Evolutionary conservation across 2,888 invertebrate species (phyloP).

Genomic region (Volucella inflata): DNA sequence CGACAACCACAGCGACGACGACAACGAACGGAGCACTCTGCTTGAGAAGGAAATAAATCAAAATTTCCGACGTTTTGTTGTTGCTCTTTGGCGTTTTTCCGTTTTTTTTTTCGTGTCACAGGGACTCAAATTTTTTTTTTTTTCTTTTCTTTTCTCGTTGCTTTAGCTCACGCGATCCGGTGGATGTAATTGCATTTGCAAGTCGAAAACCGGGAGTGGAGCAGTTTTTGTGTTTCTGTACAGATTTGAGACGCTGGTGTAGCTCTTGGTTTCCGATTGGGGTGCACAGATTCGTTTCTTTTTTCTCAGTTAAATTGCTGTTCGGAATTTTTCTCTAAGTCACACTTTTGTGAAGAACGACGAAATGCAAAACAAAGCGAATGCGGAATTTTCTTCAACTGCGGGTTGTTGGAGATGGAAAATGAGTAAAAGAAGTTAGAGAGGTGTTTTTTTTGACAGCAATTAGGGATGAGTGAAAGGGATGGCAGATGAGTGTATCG

Average conservation of each 20-base stretch:
- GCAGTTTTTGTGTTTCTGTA: neutral
- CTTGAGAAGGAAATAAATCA: conserved; percentile 66
- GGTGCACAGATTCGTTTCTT: neutral
- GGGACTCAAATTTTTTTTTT: conserved; percentile 20
- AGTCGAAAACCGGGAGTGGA: conserved; percentile 12
- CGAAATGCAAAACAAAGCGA: conserved; percentile 67
- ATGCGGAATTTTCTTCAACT: conserved; percentile 61
- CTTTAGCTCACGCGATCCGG: conserved; percentile 50
- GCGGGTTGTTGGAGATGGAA: conserved; percentile 57
- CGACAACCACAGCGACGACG: neutral
- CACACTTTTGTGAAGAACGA: conserved; percentile 24
- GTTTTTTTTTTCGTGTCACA: conserved; percentile 25
- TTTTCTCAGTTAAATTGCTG: conserved; percentile 4
- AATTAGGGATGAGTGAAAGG: conserved; percentile 32
- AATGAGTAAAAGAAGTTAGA: conserved; percentile 40
- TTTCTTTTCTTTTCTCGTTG: conserved; percentile 30
- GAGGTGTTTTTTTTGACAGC: conserved; percentile 56
- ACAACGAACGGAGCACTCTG: neutral
- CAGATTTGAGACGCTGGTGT: neutral
- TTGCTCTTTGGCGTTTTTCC: conserved; percentile 16
- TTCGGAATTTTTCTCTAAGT: conserved; percentile 22
- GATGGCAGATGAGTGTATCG: conserved; percentile 5
- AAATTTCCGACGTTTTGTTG: conserved; percentile 45
- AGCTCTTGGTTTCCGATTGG: conserved; percentile 12
- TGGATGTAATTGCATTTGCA: conserved; percentile 48